phyloP scores from a whole-genome alignment of 2,797 vertebrate species.

The Sebastes steindachneri region DNA sequence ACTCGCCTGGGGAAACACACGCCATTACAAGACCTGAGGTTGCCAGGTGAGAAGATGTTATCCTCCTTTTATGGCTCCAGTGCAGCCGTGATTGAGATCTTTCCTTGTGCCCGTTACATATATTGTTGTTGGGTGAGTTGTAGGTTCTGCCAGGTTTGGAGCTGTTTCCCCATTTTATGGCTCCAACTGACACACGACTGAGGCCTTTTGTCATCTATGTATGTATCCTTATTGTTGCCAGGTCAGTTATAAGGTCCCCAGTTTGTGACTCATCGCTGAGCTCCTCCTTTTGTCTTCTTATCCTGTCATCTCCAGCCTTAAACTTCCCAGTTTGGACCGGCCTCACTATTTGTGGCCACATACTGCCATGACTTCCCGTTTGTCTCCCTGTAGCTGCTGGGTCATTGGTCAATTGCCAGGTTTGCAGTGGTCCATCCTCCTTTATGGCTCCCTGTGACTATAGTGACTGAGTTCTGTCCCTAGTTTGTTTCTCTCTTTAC shows the following conservation, averaged over 20 bases:
- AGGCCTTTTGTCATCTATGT: conserved; percentile 30
- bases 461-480: conserved; percentile 45
- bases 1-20: not conserved
- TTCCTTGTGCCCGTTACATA: not conserved
- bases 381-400: not conserved
- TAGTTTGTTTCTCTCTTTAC: not conserved
- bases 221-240: not conserved
- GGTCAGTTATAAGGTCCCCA: conserved; percentile 49
- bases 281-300: conserved; percentile 41
- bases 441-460: conserved; percentile 33
- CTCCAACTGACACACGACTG: conserved; percentile 33
- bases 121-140: conserved; percentile 7
- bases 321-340: conserved; percentile 22
- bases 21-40: conserved; percentile 8
- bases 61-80: conserved; percentile 26
- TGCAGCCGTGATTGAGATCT: conserved; percentile 33
- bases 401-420: conserved; percentile 41
- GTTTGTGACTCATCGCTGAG: conserved; percentile 54
- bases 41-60: conserved; percentile 36
- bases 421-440: conserved; percentile 40
- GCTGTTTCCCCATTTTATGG: conserved; percentile 41
- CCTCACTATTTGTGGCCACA: conserved; percentile 11
- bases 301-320: conserved; percentile 31
- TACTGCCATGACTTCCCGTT: not conserved
- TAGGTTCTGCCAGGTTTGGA: conserved; percentile 18